Conservation (phyloP, 2,113 vertebrate genomes). For the Mesoclemmys tuberculata region DNA sequence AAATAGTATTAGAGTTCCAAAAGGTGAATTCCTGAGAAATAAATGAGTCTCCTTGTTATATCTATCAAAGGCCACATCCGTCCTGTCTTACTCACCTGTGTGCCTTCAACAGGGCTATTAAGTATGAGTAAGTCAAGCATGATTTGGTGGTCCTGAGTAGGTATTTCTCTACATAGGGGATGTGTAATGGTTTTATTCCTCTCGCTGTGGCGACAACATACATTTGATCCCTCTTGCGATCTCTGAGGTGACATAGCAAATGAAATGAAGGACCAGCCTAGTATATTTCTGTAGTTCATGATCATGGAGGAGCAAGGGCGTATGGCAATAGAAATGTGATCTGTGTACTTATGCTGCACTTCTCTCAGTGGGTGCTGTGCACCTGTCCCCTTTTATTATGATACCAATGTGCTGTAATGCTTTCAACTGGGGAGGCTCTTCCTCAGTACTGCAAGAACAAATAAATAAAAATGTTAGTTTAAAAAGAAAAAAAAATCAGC, state of each 20-base stretch:
- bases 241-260: accelerated
- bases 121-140: background rate
- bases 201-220: background rate
- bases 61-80: background rate
- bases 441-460: background rate
- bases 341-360: background rate
- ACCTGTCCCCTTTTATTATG: background rate
- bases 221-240: accelerated
- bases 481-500: background rate
- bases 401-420: background rate
- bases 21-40: background rate
- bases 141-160: background rate
- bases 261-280: background rate
- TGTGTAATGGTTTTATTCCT: background rate
- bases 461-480: background rate
- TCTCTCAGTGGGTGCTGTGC: background rate
- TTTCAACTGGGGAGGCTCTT: background rate
- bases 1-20: background rate
- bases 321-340: background rate
- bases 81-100: background rate
- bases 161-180: background rate
- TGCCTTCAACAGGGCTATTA: background rate
- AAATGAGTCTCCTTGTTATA: background rate
- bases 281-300: background rate
- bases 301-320: background rate